Percentiles rank a stretch among this genome's conserved stretches.
phyloP scores from a whole-genome alignment of 1,140 invertebrate genomes.

The Zaprionus taronus region DNA sequence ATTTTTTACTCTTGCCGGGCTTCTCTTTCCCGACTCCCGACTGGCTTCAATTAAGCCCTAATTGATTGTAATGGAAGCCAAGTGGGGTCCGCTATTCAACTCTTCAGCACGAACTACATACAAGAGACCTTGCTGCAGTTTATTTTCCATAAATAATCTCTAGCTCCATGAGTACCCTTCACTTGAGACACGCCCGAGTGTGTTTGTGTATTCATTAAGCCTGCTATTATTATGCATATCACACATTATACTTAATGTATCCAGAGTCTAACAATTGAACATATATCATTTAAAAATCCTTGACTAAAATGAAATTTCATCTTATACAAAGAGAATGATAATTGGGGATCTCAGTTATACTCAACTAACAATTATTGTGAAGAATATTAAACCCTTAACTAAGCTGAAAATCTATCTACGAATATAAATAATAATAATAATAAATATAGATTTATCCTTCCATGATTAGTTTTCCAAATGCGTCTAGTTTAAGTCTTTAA shows the following conservation, averaged over 20 bases:
- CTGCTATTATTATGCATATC: neutral
- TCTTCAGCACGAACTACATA: neutral
- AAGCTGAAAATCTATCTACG: too few relatives aligned
- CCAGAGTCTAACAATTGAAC: too few relatives aligned
- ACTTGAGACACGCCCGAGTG: neutral
- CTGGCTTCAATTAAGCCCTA: conserved; percentile 55
- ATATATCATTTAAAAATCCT: too few relatives aligned
- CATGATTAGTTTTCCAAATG: too few relatives aligned
- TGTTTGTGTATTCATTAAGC: conserved; percentile 2
- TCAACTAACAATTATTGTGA: too few relatives aligned
- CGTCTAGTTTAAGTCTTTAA: neutral
- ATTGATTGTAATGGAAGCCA: conserved; percentile 43
- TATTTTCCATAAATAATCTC: neutral
- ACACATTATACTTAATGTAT: neutral
- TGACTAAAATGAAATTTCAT: too few relatives aligned
- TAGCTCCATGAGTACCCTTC: neutral
- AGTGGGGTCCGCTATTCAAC: neutral
- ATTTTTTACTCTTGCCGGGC: conserved; percentile 15
- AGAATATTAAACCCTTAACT: too few relatives aligned
- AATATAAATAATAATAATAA: too few relatives aligned
- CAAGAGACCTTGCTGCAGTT: neutral
- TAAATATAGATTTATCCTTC: too few relatives aligned
- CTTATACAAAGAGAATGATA: too few relatives aligned
- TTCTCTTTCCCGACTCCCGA: conserved; percentile 32
- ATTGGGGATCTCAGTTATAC: too few relatives aligned